Evolutionary conservation across 1,140 invertebrate species (phyloP), one percentile per base, ranked within the genome.

Genomic region (Cydia splendana): DNA sequence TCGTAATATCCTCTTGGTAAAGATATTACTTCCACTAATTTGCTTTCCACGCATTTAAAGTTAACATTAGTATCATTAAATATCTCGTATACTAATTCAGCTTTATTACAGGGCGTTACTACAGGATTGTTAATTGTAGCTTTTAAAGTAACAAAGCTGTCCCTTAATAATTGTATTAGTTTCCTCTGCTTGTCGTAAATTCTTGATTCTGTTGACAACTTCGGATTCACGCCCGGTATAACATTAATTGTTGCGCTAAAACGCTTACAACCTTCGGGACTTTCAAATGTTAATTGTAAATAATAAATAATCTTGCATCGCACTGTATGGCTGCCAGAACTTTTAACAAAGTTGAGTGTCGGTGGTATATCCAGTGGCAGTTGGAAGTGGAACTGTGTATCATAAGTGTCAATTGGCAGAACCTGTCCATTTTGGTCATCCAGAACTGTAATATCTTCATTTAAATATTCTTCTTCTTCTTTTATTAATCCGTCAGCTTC

Each of bases 171-270:
- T 71, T 71, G 67, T 71, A 71, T 71, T 18, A 71, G 30, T 38
- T 71, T 71, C 67, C 67, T 45, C 15, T 71, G 67, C 30, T 71
- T 71, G 7, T 71, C 67, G 34, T 71, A 71, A 42, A 71, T 71
- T 3, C 34, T 71, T 18, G 67, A 38, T 38, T 42, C 67, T 18
- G 38, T 18, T 10, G 28, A 71, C 10, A 18, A 18, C 5, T 34
- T 71, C 15, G 67, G 67, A 71, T 71, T 45, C 1, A 71, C 67
- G 15, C 67, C 67, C 5, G 67, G 67, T 4, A 13, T 71, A 13
- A 71, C 67, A 9, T 10, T 71, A 18, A 71, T 71, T 18, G 10
- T 38, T 34, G 34, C 7, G 18, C 34, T 42, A 15, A 71, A 71
- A n/a, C n/a, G 15, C 24, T 71, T 42, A 4, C 13, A n/a, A 38